A percentile compares a stretch with the other conserved stretches of the same genome.
phyloP scores from a whole-genome alignment of 2,797 vertebrate species.

The Protonibea diacanthus region DNA sequence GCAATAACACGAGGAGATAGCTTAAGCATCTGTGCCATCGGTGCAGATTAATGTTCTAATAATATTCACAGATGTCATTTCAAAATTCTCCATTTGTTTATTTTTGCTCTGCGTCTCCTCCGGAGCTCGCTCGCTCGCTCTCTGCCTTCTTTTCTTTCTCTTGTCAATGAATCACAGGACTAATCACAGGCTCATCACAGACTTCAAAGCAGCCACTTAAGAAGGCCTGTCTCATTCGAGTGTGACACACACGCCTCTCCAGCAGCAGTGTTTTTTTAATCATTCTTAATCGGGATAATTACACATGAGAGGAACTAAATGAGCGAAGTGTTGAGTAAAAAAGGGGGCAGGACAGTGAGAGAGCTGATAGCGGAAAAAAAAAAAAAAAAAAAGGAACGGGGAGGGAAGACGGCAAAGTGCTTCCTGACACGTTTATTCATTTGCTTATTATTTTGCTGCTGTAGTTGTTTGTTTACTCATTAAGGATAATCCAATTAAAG shows the following conservation, averaged over 20 bases:
- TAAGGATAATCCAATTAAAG: conserved; percentile 85
- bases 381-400: neutral
- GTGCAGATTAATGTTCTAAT: conserved; percentile 79
- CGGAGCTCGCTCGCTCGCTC: neutral
- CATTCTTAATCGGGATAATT: conserved; percentile 75
- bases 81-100: conserved; percentile 76
- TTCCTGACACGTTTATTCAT: conserved; percentile 71
- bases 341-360: conserved; percentile 39
- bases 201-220: conserved; percentile 80
- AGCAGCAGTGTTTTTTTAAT: conserved; percentile 65
- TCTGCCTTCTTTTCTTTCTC: conserved; percentile 46
- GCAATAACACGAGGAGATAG: conserved; percentile 71
- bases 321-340: conserved; percentile 55
- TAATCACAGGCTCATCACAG: conserved; percentile 66
- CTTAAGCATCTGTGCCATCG: conserved; percentile 79
- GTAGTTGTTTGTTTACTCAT: conserved; percentile 83
- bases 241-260: conserved; percentile 57
- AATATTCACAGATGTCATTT: conserved; percentile 81
- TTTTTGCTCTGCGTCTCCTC: conserved; percentile 55
- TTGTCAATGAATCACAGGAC: conserved; percentile 70
- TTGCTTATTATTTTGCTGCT: conserved; percentile 76
- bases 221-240: conserved; percentile 59
- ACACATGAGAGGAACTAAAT: conserved; percentile 73
- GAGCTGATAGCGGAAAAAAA: conserved; percentile 22
- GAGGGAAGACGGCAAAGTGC: conserved; percentile 39